phyloP scores from a whole-genome alignment of 1,140 invertebrate species.

The Batillaria attramentaria region DNA sequence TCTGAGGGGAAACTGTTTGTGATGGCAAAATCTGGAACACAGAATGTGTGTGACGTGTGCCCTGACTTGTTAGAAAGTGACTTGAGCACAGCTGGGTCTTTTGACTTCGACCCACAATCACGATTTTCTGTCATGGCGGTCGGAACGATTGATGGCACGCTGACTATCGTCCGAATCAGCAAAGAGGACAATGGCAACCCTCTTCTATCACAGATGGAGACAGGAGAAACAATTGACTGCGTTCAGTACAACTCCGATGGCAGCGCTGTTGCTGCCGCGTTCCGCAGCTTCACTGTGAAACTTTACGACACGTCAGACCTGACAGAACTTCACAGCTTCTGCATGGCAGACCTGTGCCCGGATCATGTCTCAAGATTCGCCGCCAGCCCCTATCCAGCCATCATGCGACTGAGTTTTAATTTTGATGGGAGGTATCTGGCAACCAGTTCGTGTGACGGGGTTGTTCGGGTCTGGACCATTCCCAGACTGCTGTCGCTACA shows the following conservation, averaged over 20 bases:
- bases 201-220: not conserved
- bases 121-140: slow-evolving; percentile 43
- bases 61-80: slow-evolving; percentile 30
- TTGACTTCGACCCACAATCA: slow-evolving; percentile 54
- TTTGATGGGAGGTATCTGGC: slow-evolving; percentile 38
- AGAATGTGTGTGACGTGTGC: slow-evolving; percentile 37
- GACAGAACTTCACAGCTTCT: slow-evolving; percentile 11
- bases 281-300: slow-evolving; percentile 28
- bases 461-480: slow-evolving; percentile 41
- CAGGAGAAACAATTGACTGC: slow-evolving; percentile 33
- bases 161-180: slow-evolving; percentile 45
- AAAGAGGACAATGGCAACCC: slow-evolving; percentile 30
- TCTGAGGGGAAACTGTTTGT: slow-evolving; percentile 45
- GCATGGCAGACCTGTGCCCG: slow-evolving; percentile 34
- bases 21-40: slow-evolving; percentile 27
- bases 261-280: slow-evolving; percentile 25
- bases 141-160: slow-evolving; percentile 34
- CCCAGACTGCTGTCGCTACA: slow-evolving; percentile 35
- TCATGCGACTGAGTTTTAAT: slow-evolving; percentile 41
- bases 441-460: slow-evolving; percentile 43
- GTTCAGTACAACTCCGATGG: slow-evolving; percentile 41
- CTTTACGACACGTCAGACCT: slow-evolving; percentile 24
- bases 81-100: slow-evolving; percentile 45
- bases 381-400: slow-evolving; percentile 16
- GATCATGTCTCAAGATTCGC: slow-evolving; percentile 5